Conservation (phyloP, 2,888 invertebrate species). For the Mythimna lalbum region DNA sequence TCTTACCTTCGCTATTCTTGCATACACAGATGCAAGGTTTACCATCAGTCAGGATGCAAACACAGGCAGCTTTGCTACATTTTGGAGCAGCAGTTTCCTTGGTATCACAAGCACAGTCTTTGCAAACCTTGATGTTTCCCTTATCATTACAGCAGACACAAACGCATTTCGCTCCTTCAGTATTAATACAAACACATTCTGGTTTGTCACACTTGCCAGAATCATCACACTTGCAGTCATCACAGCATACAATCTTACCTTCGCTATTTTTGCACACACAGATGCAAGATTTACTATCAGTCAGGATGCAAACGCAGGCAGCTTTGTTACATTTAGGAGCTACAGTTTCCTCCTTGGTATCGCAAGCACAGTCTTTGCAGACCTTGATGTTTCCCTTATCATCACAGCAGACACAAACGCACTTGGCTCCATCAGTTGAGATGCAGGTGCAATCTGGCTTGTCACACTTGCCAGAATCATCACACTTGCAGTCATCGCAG, state of each 20-base stretch:
- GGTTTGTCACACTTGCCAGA: background rate
- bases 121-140: slow-evolving; percentile 23
- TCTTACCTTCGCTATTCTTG: slow-evolving; percentile 52
- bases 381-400: background rate
- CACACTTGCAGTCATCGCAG: slow-evolving; percentile 52
- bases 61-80: slow-evolving; percentile 48
- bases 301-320: background rate
- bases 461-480: slow-evolving; percentile 27
- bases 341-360: background rate
- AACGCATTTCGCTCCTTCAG: slow-evolving; percentile 2
- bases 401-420: slow-evolving; percentile 65
- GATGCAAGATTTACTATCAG: background rate
- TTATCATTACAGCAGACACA: background rate
- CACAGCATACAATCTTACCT: background rate
- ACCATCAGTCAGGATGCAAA: slow-evolving; percentile 60
- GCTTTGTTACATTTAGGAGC: background rate
- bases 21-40: slow-evolving; percentile 59
- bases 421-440: slow-evolving; percentile 52
- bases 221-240: background rate
- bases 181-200: background rate
- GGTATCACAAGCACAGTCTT: slow-evolving; percentile 26
- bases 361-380: slow-evolving; percentile 62
- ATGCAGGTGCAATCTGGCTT: slow-evolving; percentile 59
- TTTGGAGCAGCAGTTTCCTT: slow-evolving; percentile 8
- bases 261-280: background rate